phyloP scores from a whole-genome alignment of 2,113 vertebrate species.

The Irena cyanogastra region DNA sequence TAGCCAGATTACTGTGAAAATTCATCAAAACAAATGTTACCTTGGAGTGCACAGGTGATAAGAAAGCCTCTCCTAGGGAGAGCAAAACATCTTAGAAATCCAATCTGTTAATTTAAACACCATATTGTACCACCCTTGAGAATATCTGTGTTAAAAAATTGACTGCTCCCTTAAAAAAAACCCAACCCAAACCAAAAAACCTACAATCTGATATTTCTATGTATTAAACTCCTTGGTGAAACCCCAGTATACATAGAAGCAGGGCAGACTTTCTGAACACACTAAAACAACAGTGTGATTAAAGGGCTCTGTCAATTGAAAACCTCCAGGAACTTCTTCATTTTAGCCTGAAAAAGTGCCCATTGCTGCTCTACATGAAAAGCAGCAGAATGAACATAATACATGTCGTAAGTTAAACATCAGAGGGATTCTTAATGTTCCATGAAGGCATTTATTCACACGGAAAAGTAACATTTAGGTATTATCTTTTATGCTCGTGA shows the following conservation, averaged over 20 bases:
- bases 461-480: not conserved
- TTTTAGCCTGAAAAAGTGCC: not conserved
- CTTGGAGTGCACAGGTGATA: not conserved
- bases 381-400: not conserved
- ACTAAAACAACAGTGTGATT: fast-evolving
- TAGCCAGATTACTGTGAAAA: not conserved
- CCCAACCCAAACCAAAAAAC: not conserved
- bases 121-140: not conserved
- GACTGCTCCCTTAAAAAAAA: not conserved
- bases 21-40: not conserved
- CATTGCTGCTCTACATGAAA: not conserved
- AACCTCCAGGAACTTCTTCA: not conserved
- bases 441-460: not conserved
- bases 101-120: not conserved
- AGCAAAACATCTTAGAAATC: not conserved
- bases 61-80: not conserved
- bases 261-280: not conserved
- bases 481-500: not conserved
- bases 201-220: not conserved
- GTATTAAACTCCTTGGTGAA: not conserved
- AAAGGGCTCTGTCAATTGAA: not conserved
- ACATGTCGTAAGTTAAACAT: not conserved
- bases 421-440: not conserved
- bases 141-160: not conserved
- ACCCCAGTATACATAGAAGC: not conserved